These are phyloP conservation scores for Drosophila subquinaria DNA, from an alignment of 2,888 invertebrate species.

Conservation along the genomic window DNA sequence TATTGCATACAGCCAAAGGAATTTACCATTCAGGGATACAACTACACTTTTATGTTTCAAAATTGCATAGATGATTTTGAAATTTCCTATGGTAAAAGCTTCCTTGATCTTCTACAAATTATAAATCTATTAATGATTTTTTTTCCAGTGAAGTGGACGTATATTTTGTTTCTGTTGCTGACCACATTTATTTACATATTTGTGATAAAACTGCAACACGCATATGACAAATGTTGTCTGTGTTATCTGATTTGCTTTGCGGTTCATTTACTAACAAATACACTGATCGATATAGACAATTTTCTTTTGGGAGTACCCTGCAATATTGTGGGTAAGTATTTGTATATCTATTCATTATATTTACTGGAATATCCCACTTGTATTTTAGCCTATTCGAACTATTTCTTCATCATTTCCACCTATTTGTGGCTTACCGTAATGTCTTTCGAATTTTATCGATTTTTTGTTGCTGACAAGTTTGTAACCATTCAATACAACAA, in stretches of 20 bases:
- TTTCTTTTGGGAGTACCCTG: not conserved
- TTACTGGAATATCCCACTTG: not conserved
- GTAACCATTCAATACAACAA: not conserved
- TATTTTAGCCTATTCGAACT: not conserved
- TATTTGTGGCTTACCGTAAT: not conserved
- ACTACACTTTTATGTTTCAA: no score
- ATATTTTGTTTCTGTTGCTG: not conserved
- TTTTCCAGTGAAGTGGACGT: not conserved
- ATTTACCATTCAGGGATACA: not conserved
- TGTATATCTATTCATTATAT: no score
- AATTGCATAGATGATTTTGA: no score
- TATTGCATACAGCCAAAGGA: constrained; percentile 2
- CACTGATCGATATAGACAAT: no score
- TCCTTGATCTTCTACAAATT: no score
- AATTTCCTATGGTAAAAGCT: not conserved
- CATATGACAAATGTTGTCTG: not conserved
- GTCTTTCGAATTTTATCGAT: not conserved
- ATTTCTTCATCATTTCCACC: not conserved
- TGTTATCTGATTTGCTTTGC: not conserved
- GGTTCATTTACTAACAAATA: not conserved
- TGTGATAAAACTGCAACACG: not conserved
- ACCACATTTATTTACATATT: not conserved
- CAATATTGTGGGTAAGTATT: not conserved
- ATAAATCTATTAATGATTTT: no score
- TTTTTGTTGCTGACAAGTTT: not conserved